Evolutionary conservation across 2,113 vertebrate genomes (phyloP).

Genomic region (Apaloderma vittatum): DNA sequence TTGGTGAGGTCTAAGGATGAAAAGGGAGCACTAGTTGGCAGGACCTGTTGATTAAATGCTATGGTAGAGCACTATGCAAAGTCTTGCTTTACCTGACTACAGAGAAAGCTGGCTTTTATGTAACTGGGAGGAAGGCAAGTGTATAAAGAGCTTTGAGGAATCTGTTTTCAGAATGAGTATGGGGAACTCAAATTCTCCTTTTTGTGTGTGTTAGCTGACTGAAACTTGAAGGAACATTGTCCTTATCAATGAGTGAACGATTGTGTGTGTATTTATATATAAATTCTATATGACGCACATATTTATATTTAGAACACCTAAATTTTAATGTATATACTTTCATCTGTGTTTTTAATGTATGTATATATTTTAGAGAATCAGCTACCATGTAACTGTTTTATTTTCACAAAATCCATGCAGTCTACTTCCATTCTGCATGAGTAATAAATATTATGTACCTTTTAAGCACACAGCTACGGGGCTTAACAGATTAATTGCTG

Average conservation of each 20-base stretch:
- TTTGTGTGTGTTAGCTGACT: neutral
- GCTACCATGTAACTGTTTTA: neutral
- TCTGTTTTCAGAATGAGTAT: neutral
- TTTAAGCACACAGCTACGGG: conserved; percentile 8
- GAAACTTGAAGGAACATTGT: neutral
- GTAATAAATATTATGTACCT: neutral
- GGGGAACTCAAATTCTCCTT: neutral
- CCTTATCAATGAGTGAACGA: neutral
- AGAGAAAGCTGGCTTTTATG: neutral
- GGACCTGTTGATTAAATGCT: neutral
- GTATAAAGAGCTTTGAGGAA: neutral
- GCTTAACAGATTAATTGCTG: conserved; percentile 23
- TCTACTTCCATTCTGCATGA: neutral
- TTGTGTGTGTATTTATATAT: neutral
- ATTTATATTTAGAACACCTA: neutral
- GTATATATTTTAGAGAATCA: neutral
- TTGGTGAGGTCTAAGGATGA: neutral
- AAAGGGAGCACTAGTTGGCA: neutral
- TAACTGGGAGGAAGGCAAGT: neutral
- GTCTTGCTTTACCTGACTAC: neutral
- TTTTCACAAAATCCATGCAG: neutral
- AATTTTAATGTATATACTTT: neutral
- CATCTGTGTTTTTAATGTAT: neutral
- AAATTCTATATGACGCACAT: neutral
- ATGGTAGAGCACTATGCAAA: neutral